Evolutionary conservation across 2,797 vertebrate species (phyloP).

Genomic region (Pangasius sanitwongsei): DNA sequence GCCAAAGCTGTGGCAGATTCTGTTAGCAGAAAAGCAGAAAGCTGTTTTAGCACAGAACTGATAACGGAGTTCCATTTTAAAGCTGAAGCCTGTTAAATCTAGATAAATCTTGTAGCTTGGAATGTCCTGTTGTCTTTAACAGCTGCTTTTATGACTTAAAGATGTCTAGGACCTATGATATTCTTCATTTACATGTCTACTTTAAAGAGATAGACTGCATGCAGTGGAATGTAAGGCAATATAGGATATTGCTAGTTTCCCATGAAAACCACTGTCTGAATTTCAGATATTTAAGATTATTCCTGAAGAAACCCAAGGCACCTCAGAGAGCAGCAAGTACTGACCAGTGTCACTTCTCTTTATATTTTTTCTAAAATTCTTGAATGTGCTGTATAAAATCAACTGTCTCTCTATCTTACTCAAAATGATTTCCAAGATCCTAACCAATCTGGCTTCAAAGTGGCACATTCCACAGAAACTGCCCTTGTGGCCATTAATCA

Average conservation of each 20-base stretch:
- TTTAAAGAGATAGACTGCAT: conserved; percentile 23
- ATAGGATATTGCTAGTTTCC: neutral
- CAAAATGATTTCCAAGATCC: neutral
- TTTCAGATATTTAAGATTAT: neutral
- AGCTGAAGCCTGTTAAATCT: conserved; percentile 9
- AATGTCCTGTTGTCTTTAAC: conserved; percentile 16
- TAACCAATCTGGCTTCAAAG: neutral
- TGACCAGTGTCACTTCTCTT: neutral
- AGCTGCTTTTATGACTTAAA: conserved; percentile 11
- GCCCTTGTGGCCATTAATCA: neutral
- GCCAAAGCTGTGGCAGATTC: neutral
- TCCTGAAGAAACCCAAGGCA: neutral
- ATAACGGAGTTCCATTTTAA: conserved; percentile 35
- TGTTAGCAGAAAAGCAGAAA: neutral
- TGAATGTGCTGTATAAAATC: neutral
- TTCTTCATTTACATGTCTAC: conserved; percentile 32
- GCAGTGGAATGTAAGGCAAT: neutral
- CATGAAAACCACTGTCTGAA: neutral
- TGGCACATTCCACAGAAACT: neutral
- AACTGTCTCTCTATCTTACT: neutral
- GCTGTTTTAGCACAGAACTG: neutral
- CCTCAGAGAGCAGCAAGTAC: neutral
- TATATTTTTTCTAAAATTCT: neutral
- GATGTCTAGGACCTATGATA: conserved; percentile 12
- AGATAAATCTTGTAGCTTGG: conserved; percentile 33